These are phyloP conservation scores for Chinchilla lanigera DNA, from an alignment of 2,113 vertebrate genomes.

Conservation along the genomic window DNA sequence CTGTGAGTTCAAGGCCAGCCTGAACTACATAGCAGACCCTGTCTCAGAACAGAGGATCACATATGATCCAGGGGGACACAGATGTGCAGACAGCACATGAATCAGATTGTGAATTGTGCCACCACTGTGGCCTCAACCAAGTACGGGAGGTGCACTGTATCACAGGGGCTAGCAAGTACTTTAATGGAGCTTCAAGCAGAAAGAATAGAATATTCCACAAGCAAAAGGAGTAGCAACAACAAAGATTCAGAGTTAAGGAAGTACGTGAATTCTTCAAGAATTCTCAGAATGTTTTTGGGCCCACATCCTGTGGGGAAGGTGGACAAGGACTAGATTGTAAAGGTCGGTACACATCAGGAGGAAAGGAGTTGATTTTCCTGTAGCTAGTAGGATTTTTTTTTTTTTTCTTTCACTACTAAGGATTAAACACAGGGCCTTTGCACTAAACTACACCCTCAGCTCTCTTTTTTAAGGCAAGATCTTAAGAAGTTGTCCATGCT, in stretches of 20 bases:
- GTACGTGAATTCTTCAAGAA: background rate
- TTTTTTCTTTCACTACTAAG: background rate
- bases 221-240: background rate
- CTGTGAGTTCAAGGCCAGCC: background rate
- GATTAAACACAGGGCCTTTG: background rate
- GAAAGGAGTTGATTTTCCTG: background rate
- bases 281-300: background rate
- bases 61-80: background rate
- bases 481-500: background rate
- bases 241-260: background rate
- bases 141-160: background rate
- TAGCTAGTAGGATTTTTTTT: background rate
- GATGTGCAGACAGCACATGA: background rate
- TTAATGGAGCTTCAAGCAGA: background rate
- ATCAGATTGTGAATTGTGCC: background rate
- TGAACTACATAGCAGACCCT: background rate
- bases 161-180: background rate
- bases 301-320: background rate
- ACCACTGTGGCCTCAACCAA: background rate
- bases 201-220: background rate
- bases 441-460: background rate
- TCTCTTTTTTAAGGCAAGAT: background rate
- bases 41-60: background rate
- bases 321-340: background rate
- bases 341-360: accelerated